These are phyloP conservation scores for Unio pictorum DNA, from an alignment of 2,888 invertebrate species.

Conservation along the genomic window DNA sequence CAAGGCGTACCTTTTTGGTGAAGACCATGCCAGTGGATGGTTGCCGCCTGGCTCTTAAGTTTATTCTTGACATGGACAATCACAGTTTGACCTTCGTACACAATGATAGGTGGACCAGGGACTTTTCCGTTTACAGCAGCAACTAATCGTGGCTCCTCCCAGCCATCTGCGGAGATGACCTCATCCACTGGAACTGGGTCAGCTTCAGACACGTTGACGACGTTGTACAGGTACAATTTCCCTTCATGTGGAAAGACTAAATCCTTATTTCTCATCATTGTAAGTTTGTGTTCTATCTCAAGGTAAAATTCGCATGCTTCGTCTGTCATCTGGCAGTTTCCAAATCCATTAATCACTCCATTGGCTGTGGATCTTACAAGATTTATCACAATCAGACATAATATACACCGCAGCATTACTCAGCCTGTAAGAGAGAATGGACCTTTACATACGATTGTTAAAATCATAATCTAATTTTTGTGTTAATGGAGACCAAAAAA, in stretches of 20 bases:
- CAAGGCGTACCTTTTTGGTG: constrained; percentile 52
- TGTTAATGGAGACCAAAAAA: no score
- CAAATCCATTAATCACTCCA: no score
- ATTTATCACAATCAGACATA: no score
- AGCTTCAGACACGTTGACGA: constrained; percentile 27
- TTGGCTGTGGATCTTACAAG: no score
- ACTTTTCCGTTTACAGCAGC: constrained; percentile 53
- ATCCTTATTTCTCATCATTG: constrained; percentile 43
- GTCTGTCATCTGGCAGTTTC: constrained; percentile 23
- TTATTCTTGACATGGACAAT: constrained; percentile 53
- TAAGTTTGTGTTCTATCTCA: constrained; percentile 32
- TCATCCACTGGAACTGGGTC: constrained; percentile 36
- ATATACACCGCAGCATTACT: no score
- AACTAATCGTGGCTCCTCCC: constrained; percentile 41
- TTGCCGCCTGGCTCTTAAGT: constrained; percentile 39
- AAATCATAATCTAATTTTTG: no score
- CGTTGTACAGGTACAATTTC: constrained; percentile 45
- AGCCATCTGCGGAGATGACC: constrained; percentile 59
- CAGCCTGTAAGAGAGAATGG: no score
- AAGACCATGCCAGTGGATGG: constrained; percentile 66
- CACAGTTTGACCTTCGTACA: constrained; percentile 56
- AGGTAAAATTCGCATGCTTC: constrained; percentile 37
- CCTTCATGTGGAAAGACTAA: constrained; percentile 38
- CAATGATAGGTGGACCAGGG: constrained; percentile 60
- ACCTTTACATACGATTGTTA: no score